Evolutionary conservation across 2,113 vertebrate species (phyloP), one percentile per base, ranked within the genome.

Genomic region (Cololabis saira): DNA sequence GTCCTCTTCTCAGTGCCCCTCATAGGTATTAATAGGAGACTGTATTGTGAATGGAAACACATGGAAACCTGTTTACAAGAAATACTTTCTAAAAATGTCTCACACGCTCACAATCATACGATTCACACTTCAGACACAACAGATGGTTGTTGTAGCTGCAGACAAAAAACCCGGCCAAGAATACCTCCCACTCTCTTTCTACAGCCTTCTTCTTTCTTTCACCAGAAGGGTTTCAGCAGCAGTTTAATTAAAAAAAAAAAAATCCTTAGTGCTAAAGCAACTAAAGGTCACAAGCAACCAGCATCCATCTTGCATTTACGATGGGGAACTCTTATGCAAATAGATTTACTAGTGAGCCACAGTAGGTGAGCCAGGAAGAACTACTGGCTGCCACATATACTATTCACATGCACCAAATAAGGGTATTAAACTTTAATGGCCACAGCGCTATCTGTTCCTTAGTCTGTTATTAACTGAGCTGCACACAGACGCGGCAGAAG

Each of bases 371-470:
- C 22, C 13, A 65, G 63, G 47, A 19, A 49, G 47, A 73, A 53
- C 17, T 50, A 30, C 71, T 65, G 58, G 21, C 73, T 67, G 73
- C 64, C 71, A 64, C 52, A 64, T 72, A 56, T 17, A 68, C 64
- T 51, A 62, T 59, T 81, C 69, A 71, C 76, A 71, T 47, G 37
- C 61, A 81, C 59, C 59, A 85, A 82, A 86, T 70, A 69, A 83
- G 64, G 51, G 58, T 51, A 74, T 85, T 76, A 68, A 68, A 78
- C 68, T 83, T 82, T 81, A 87, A 84, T 82, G 58, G 74, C 52
- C 15, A 18, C 52, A 27, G 43, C 54, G 58, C 45, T 30, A 61
- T 59, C 72, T 43, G 48, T 50, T 27, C 59, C 62, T 70, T 60
- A 60, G 18, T 66, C 52, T 76, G 53, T 50, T 51, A 27, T 75